Percentiles rank a stretch among this genome's conserved stretches.
These are phyloP conservation scores for Neuroterus valhalla DNA, from an alignment of 1,140 invertebrate species.

Conservation along the genomic window DNA sequence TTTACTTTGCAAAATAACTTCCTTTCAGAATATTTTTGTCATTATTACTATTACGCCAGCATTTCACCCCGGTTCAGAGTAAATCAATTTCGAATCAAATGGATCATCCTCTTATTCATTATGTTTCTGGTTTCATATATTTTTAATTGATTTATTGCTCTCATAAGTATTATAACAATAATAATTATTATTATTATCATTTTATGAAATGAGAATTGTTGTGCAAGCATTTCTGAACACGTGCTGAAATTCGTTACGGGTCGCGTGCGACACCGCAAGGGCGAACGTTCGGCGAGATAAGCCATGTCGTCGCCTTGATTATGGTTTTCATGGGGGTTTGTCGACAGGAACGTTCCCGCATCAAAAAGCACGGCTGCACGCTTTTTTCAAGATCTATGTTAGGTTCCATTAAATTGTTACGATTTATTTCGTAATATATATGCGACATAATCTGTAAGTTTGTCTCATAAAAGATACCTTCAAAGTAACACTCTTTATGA, in stretches of 20 bases:
- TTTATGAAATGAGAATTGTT: slow-evolving; percentile 39
- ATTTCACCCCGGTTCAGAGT: no score
- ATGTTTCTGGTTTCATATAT: not conserved
- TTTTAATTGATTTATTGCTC: slow-evolving; percentile 1
- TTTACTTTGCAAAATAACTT: not conserved
- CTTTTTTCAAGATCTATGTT: slow-evolving; percentile 47
- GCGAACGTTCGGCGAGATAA: slow-evolving; percentile 67
- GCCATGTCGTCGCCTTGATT: slow-evolving; percentile 70
- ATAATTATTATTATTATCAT: not conserved
- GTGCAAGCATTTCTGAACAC: slow-evolving; percentile 48
- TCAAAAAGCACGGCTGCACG: slow-evolving; percentile 17
- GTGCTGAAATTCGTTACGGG: slow-evolving; percentile 62
- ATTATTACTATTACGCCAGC: no score
- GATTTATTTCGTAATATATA: not conserved
- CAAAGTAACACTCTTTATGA: no score
- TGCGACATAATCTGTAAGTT: no score
- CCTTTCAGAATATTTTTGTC: no score
- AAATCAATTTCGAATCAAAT: no score
- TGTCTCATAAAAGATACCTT: no score
- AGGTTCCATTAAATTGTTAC: slow-evolving; percentile 8
- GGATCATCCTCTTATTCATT: no score
- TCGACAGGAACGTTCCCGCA: slow-evolving; percentile 36
- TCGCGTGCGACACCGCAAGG: slow-evolving; percentile 56
- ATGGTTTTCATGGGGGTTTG: slow-evolving; percentile 63
- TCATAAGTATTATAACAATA: not conserved